Base-by-base conservation (phyloP, 1,140 invertebrate genomes). In the Caenorhabditis brenneri region DNA sequence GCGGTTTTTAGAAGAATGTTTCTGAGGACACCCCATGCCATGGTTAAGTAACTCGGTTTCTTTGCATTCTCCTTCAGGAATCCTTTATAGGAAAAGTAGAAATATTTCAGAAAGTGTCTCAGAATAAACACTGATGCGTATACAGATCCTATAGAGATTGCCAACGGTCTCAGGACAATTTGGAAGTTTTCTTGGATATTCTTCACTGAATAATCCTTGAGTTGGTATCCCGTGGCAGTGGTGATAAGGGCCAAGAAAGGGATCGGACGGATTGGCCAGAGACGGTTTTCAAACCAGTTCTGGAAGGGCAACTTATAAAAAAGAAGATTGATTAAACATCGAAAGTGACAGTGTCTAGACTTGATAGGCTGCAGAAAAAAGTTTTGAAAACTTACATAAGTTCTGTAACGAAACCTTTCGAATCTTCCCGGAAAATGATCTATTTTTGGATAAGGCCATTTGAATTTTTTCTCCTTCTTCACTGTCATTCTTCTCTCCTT, bases 11-110 rank as follows among this genome's bases (percentile, higher is more conserved):
- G 58, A n/a, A 65, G 29, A 19, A 36, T 22, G 16, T 65, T 65
- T 24, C 58, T 7, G 7, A 65, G 58, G 19, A 19, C 31, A 33
- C 58, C 88, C 88, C 88, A 88, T 19, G 87, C 9, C 42, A 88
- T 88, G 22, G 88, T 88, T 3, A 49, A 36, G 15, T 85, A 49
- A 12, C 86, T 88, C 15, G 87, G 86, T 29, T 84, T 83, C 49
- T 88, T 88, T 36, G 85, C 82, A 49, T 88, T 84, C 81, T 88
- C 88, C 22, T 79, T 88, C 22, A 88, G 65, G 42, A 42, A 88
- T 33, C 84, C 84, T 80, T 88, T 88, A 87, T 88, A 88, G n/a
- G 86, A 82, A 74, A 88, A 88, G 33, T 81, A 53, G 42, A 86
- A 87, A 27, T 60, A 36, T 36, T 83, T 84, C 15, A 88, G 60